These are phyloP conservation scores for Punctoribates punctum DNA, from an alignment of 2,888 invertebrate genomes.

Conservation along the genomic window DNA sequence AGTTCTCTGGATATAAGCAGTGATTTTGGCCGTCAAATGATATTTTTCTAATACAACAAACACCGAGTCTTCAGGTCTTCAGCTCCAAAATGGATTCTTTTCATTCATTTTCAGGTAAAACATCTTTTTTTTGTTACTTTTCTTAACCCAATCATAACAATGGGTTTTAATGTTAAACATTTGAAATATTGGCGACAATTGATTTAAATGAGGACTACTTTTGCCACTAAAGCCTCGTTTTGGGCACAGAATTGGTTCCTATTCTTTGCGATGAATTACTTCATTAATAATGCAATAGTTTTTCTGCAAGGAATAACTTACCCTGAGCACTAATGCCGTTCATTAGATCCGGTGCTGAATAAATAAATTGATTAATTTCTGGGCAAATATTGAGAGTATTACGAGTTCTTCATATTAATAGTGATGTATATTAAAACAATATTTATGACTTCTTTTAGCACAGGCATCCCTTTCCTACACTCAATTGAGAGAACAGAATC, in stretches of 20 bases:
- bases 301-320: too few relatives aligned
- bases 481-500: background rate
- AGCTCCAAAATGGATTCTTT: background rate
- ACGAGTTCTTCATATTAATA: background rate
- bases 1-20: background rate
- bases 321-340: background rate
- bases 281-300: too few relatives aligned
- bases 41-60: background rate
- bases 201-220: too few relatives aligned
- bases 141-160: background rate
- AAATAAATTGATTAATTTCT: background rate
- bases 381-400: background rate
- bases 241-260: too few relatives aligned
- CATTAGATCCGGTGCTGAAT: background rate
- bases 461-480: background rate
- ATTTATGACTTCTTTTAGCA: background rate
- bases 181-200: background rate
- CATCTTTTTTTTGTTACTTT: background rate
- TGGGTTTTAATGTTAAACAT: background rate
- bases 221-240: too few relatives aligned
- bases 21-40: slow-evolving; percentile 12
- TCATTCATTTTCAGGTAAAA: background rate
- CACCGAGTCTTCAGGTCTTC: background rate
- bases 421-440: background rate
- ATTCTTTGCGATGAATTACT: too few relatives aligned